Evolutionary conservation across 1,140 invertebrate genomes (phyloP).

Genomic region (Atopsyche davidsoni): DNA sequence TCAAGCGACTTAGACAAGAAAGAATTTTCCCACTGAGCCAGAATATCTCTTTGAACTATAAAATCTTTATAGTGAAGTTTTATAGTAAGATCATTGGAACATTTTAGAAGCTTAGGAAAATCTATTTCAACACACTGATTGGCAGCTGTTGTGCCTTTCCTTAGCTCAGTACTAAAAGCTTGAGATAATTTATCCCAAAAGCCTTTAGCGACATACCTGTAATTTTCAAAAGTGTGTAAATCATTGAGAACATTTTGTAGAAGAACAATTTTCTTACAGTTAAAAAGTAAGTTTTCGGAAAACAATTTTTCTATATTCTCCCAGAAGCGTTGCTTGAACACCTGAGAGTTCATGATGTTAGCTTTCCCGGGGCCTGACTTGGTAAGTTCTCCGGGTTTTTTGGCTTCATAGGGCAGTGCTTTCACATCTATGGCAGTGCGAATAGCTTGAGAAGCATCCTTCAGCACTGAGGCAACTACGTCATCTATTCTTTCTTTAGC

Average conservation of each 20-base stretch:
- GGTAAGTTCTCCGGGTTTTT: slow-evolving; percentile 38
- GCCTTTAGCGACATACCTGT: slow-evolving; percentile 44
- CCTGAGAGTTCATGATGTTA: slow-evolving; percentile 44
- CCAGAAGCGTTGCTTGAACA: slow-evolving; percentile 46
- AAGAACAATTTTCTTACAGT: slow-evolving; percentile 47
- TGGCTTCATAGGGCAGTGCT: slow-evolving; percentile 36
- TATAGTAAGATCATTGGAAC: slow-evolving; percentile 50
- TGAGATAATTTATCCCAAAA: slow-evolving; percentile 49
- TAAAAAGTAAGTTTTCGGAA: slow-evolving; percentile 38
- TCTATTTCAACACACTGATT: slow-evolving; percentile 84
- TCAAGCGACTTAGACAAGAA: slow-evolving; percentile 81
- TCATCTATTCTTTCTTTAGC: slow-evolving; percentile 44
- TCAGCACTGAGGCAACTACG: slow-evolving; percentile 38
- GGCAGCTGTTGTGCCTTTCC: slow-evolving; percentile 60
- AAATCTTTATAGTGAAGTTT: slow-evolving; percentile 50
- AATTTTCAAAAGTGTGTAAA: slow-evolving; percentile 47
- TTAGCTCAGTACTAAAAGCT: slow-evolving; percentile 47
- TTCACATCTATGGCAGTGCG: slow-evolving; percentile 40
- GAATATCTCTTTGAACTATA: slow-evolving; percentile 43
- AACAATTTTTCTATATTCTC: slow-evolving; percentile 47
- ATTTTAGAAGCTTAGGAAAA: slow-evolving; percentile 76
- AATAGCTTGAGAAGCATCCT: slow-evolving; percentile 37
- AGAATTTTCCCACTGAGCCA: slow-evolving; percentile 77
- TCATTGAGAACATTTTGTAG: slow-evolving; percentile 49
- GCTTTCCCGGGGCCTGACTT: slow-evolving; percentile 43